Base-by-base conservation (phyloP, 2,797 vertebrate species). In the Gallinago solitaria region DNA sequence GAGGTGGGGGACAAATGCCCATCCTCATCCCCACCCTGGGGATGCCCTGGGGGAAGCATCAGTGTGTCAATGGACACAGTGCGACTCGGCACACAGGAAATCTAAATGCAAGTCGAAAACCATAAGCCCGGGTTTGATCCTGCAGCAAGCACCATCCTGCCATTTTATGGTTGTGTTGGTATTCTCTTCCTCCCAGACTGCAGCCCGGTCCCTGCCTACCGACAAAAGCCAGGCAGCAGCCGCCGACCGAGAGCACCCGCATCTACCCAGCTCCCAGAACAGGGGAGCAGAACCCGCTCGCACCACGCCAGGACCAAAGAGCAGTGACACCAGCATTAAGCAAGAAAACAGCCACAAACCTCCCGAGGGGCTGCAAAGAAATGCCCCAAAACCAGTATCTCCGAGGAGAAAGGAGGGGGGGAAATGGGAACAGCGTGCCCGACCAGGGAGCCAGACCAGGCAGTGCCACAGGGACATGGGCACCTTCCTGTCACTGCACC, bases 1-100 rank as follows among this genome's bases (percentile, higher is more conserved):
- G 60, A 51, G 8, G 17, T 39, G 43, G 13, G 21, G 39, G 25
- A 3, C 18, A 63, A 27, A 51, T 21, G 24, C 17, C 51, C 11
- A 6, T 57, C n/a, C 60, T 64, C 27, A 3, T n/a, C 41, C 32
- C 45, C n/a, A 51, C 5, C 9, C 16, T 28, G 32, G 39, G 25
- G 27, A 35, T 59, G 48, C 9, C 24, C 35, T 51, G 8, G n/a
- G 13, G n/a, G 35, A 57, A 61, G 47, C 10, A 86, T 43, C 60
- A 35, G 57, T 4, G 14, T 1, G 0, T 25, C 0, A 2, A 10
- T 43, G 45, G 64, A 39, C 4, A 0, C 48, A n/a, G 24, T 0
- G 0, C 1, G 3, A 35, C 71, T 78, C 68, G 70, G 11, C 48
- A 35, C 39, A 28, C 3, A 1, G 8, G 30, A 41, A 60, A 61